A percentile compares a stretch with the other conserved stretches of the same genome.
phyloP scores from a whole-genome alignment of 2,888 invertebrate species.

The Sepioteuthis lessoniana region DNA sequence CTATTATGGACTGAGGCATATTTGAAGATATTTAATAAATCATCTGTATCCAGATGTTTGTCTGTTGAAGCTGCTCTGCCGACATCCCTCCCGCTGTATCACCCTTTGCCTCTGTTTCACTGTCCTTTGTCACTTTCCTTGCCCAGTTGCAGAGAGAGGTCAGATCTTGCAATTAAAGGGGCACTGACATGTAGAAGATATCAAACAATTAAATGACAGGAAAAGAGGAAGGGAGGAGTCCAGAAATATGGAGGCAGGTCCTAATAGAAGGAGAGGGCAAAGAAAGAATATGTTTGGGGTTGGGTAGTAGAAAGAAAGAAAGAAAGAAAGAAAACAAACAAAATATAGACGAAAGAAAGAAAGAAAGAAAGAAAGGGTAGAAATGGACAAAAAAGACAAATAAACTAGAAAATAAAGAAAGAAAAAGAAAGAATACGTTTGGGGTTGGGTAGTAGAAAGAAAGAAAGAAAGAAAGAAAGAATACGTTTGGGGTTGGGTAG shows the following conservation, averaged over 20 bases:
- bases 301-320: background rate
- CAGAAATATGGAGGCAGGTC: background rate
- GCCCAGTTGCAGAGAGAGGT: background rate
- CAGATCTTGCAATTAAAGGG: background rate
- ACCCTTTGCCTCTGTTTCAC: background rate
- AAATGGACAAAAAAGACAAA: background rate
- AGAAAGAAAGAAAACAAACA: background rate
- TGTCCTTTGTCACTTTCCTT: background rate
- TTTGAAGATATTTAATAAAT: constrained; percentile 33
- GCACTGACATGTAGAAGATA: background rate
- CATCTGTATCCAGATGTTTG: background rate
- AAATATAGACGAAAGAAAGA: background rate
- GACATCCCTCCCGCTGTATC: background rate
- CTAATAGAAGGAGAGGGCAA: background rate
- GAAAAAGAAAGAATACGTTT: background rate
- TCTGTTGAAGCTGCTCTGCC: background rate
- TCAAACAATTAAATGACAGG: constrained; percentile 23
- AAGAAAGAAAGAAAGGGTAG: background rate
- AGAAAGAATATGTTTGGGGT: background rate
- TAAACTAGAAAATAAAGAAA: background rate
- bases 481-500: too few species aligned
- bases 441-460: too few species aligned
- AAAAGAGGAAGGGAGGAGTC: background rate
- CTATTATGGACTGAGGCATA: background rate
- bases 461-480: background rate